Evolutionary conservation across 2,113 vertebrate species (phyloP), one percentile per base, ranked within the genome.

Genomic region (Phylloscopus trochilus): DNA sequence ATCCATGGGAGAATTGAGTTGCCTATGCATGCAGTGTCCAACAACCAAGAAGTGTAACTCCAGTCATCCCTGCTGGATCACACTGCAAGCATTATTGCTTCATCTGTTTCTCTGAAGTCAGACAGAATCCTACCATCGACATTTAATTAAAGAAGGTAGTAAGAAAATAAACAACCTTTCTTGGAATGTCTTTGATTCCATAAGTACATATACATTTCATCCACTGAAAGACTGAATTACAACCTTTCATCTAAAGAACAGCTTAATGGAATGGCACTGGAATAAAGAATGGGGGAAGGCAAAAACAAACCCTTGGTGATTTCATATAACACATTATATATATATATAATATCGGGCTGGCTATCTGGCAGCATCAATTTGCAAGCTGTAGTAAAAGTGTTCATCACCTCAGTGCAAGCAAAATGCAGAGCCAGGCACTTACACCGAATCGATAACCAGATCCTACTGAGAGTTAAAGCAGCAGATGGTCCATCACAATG

Each of bases 111-210:
- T 92, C 64, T 83, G 69, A 74, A 86, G 73, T 35, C 86, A 94
- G 77, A 53, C 66, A 69, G 84, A 92, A 84, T 89, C 66, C 91
- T 70, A 68, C 81, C 83, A 96, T 41, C 0, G 2, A 93, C 63
- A 94, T 72, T 83, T 96, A 96, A 96, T 96, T 93, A 79, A 92
- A 90, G 67, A 84, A 92, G 76, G 68, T 91, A 93, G 56, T 85
- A 95, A 85, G 79, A 96, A 95, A 97, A 94, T 46, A 95, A 96
- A 93, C 93, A 83, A 86, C 27, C 73, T 52, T 89, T 81, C 90
- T 79, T 72, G 92, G 93, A 93, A 94, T 76, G 83, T 23, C 95
- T 96, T 96, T 96, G 94, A 95, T 94, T 96, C 72, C 18, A 8
- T 58, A 76, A 93, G 75, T 43, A 85, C 75, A 83, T 66, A 96